Percentiles rank a stretch among this genome's conserved stretches.
These are phyloP conservation scores for Rhinopithecus roxellana DNA, from an alignment of 2,113 vertebrate species.

Conservation along the genomic window DNA sequence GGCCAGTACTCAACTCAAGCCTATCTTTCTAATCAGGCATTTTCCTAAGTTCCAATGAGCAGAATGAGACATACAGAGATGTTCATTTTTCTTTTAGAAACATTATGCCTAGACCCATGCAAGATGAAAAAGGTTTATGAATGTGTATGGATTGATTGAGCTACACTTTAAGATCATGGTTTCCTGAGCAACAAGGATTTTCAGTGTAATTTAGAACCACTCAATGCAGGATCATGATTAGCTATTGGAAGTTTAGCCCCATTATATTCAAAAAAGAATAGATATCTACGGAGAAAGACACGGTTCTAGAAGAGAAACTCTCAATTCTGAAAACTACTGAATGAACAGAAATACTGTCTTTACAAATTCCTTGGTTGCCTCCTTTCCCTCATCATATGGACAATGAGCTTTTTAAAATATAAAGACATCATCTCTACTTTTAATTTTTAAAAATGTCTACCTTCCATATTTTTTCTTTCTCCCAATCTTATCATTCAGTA, in stretches of 20 bases:
- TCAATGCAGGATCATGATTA: conserved; percentile 63
- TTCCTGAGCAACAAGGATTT: conserved; percentile 62
- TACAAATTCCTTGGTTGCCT: neutral
- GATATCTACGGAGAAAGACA: neutral
- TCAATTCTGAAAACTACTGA: neutral
- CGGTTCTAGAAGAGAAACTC: neutral
- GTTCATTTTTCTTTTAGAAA: conserved; percentile 38
- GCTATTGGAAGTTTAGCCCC: conserved; percentile 53
- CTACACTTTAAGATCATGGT: conserved; percentile 47
- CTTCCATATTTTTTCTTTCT: neutral
- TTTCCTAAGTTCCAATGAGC: neutral
- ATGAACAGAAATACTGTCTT: neutral
- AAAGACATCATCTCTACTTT: neutral
- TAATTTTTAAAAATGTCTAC: neutral
- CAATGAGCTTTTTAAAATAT: neutral
- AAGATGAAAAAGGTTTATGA: neutral
- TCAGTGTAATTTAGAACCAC: conserved; percentile 60
- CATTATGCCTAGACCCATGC: neutral
- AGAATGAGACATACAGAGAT: conserved; percentile 45
- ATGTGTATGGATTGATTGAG: conserved; percentile 24
- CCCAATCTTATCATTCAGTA: neutral
- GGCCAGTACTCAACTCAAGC: neutral
- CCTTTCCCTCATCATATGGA: neutral
- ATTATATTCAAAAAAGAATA: neutral
- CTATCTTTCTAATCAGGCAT: neutral